Conservation (phyloP, 2,113 vertebrate species). For the Oenanthe oenanthe region DNA sequence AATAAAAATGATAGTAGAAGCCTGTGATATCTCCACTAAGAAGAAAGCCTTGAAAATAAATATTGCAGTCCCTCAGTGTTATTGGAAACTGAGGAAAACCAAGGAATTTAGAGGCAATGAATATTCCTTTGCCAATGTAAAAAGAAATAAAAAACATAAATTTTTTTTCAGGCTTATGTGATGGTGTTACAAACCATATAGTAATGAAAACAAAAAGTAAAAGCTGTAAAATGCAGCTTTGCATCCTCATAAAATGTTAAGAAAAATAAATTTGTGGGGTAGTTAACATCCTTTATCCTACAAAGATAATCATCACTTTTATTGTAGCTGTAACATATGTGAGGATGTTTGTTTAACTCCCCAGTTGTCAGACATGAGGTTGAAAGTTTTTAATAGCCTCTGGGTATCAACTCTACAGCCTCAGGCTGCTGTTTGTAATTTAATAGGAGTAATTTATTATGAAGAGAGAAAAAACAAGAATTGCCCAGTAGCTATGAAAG, state of each 20-base stretch:
- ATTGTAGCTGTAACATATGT: constrained; percentile 49
- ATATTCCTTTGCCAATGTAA: not conserved
- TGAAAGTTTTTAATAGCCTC: constrained; percentile 68
- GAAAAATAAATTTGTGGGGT: not conserved
- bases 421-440: constrained; percentile 65
- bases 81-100: not conserved
- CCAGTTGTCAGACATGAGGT: constrained; percentile 16
- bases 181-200: not conserved
- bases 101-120: not conserved
- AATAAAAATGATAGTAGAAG: not conserved
- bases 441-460: constrained; percentile 64
- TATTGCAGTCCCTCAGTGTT: not conserved
- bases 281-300: constrained; percentile 10
- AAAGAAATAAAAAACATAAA: not conserved
- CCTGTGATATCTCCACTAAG: not conserved
- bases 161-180: not conserved
- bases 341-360: constrained; percentile 58
- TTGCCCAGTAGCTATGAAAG: constrained; percentile 63
- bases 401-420: constrained; percentile 55
- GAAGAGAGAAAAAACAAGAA: constrained; percentile 57
- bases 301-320: constrained; percentile 30
- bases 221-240: constrained; percentile 1
- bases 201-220: not conserved
- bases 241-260: constrained; percentile 1
- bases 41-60: not conserved